Evolutionary conservation across 92 coral and sea anemone genomes (phyloP).

Genomic region (Epizoanthus stellaris): DNA sequence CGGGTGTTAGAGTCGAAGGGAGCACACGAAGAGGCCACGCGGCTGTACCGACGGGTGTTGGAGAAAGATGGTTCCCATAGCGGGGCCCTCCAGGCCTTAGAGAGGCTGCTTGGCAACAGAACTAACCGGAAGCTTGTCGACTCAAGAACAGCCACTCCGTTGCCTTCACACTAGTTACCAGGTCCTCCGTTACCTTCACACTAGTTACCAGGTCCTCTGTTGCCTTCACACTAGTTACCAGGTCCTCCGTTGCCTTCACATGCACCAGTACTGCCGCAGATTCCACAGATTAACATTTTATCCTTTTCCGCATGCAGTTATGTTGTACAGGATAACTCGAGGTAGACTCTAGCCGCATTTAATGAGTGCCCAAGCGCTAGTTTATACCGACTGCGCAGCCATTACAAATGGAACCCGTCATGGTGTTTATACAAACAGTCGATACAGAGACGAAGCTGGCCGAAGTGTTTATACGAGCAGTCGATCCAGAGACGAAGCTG

Average conservation of each 20-base stretch:
- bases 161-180: background rate
- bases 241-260: background rate
- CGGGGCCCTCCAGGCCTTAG: slow-evolving; percentile 59
- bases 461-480: too few species aligned
- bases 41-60: slow-evolving; percentile 53
- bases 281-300: too few species aligned
- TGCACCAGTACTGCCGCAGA: too few species aligned
- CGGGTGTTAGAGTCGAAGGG: slow-evolving; percentile 60
- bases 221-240: background rate
- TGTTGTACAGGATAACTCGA: too few species aligned
- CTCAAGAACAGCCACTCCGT: background rate
- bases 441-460: too few species aligned
- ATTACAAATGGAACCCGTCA: too few species aligned
- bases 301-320: too few species aligned
- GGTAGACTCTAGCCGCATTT: too few species aligned
- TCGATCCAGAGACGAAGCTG: too few species aligned
- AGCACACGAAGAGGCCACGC: slow-evolving; percentile 49
- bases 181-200: background rate
- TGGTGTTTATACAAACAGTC: too few species aligned
- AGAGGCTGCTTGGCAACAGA: slow-evolving; percentile 32
- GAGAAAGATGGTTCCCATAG: slow-evolving; percentile 47
- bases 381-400: too few species aligned
- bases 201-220: slow-evolving; percentile 1
- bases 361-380: too few species aligned
- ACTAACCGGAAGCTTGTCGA: background rate